Evolutionary conservation across 2,888 invertebrate species (phyloP), one percentile per base, ranked within the genome.

Genomic region (Scaptomyza parva): DNA sequence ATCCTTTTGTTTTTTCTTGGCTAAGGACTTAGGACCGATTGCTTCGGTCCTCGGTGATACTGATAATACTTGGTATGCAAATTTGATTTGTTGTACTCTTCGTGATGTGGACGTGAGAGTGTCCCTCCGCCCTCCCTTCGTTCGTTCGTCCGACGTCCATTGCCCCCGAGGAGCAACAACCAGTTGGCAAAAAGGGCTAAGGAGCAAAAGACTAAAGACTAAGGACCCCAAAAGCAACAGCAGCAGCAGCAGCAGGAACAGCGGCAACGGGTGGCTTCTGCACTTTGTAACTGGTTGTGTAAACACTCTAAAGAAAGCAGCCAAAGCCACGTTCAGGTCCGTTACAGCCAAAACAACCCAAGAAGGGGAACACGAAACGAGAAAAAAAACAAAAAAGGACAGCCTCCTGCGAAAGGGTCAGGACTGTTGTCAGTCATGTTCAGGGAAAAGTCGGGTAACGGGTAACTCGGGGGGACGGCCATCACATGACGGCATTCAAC

Each of bases 31-130:
- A 30, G 47, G 53, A 24, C 18, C 14, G 17, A n/a, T n/a, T 8
- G 20, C 55, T 5, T 41, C n/a, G 45, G 9, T 44, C 64, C 65
- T 73, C n/a, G n/a, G 84, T 76, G 84, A 83, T 83, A 88, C 71
- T 72, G 82, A 78, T 90, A 90, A 90, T 90, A 88, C 85, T 81
- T 86, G 85, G 51, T 81, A 90, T 90, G 90, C 89, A 90, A 90
- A 90, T 90, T 90, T 90, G 90, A 90, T 90, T 90, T 90, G 89
- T 84, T 87, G 80, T 76, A 71, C 70, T 45, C 55, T 37, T n/a
- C n/a, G n/a, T n/a, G n/a, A n/a, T n/a, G 20, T 43, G 75, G 67
- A 87, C 84, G 83, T 84, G 88, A 75, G 82, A 58, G 63, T 58
- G 66, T 37, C 37, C 37, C 1, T 37, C 30, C 30, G 26, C 1